Base-by-base conservation (phyloP, 2,797 vertebrate genomes). In the Catostomus latipinnis region DNA sequence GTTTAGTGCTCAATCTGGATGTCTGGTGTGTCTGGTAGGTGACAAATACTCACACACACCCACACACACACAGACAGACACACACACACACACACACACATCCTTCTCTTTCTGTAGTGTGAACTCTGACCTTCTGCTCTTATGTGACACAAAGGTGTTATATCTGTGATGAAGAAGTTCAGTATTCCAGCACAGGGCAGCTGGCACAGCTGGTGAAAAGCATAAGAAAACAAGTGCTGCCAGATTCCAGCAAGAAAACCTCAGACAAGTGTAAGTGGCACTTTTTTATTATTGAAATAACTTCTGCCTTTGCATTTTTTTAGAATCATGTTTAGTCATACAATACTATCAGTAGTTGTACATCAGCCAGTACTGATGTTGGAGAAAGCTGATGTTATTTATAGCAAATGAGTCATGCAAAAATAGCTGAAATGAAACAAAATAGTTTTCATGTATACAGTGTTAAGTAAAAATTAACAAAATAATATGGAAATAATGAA, bases 11-110 rank as follows among this genome's bases (percentile, higher is more conserved):
- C 16, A 82, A 76, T 18, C 74, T 83, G 50, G 96, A 98, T 81
- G 94, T 87, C 89, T 98, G 97, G 97, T 96, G 91, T 74, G 97
- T 97, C 12, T 99, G 98, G 98, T 99, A 89, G 94, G 95, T 91
- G 85, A 83, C 34, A 72, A 6, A 48, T 6, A 54, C 8, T 34
- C 6, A 54, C 8, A 74, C 34, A 63, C 63, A 49, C 46, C n/a
- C 13, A 50, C 6, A 0, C 22, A 34, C 8, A 49, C 6, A 54
- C 8, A 74, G 16, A 63, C 63, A 49, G 34, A 22, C 13, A 50
- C 6, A 0, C 8, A 49, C 6, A 54, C 8, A 74, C 34, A 63
- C 63, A 49, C 46, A 22, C 13, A 50, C 6, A 0, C 22, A 34
- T 3, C 8, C 9, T 2, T 46, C 6, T n/a, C 45, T 54, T 12